Evolutionary conservation across 2,888 invertebrate species (phyloP), one percentile per base, ranked within the genome.

Genomic region (Malachius bipustulatus): DNA sequence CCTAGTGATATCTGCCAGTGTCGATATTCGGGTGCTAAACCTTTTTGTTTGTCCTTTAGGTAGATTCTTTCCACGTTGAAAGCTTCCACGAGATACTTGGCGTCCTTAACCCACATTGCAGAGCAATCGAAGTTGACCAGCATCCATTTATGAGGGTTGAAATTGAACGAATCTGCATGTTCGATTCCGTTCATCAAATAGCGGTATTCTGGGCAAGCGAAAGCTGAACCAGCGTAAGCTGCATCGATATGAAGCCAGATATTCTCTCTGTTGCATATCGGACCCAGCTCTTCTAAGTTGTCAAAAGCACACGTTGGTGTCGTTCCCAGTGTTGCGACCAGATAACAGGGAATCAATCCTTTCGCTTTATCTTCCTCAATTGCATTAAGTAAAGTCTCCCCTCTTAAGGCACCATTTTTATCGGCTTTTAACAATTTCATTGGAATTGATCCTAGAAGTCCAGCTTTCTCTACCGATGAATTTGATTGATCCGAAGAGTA

Each of bases 221-320:
- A 82, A 1, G 90, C 89, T 4, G 83, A 76, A 1, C 96, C 87
- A 2, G 96, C 96, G 57, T 97, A 98, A 0, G 96, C 96, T 1
- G 94, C 96, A 55, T 97, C 97, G 1, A 96, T 77, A 56, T 97
- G 97, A 10, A 94, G 65, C 96, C 96, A 97, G 1, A 94, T 62
- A 15, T 75, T 65, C 46, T 77, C 67, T 49, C 73, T 63, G 28
- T 75, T 67, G 53, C 94, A 93, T 19, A 96, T 70, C 4, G 78
- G 77, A 1, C 89, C 91, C 26, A 97, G 57, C 57, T 89, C 85
- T 16, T 73, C 67, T n/a, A 97, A 63, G 44, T 84, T 80, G 59
- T 97, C 97, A 56, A 91, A 96, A 0, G 93, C 88, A 52, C 82
- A 82, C 4, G 77, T 76, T 1, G 76, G 75, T 1, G 83, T 84